Evolutionary conservation across 2,797 vertebrate genomes (phyloP), one percentile per base, ranked within the genome.

Genomic region (Malacoraja senta): DNA sequence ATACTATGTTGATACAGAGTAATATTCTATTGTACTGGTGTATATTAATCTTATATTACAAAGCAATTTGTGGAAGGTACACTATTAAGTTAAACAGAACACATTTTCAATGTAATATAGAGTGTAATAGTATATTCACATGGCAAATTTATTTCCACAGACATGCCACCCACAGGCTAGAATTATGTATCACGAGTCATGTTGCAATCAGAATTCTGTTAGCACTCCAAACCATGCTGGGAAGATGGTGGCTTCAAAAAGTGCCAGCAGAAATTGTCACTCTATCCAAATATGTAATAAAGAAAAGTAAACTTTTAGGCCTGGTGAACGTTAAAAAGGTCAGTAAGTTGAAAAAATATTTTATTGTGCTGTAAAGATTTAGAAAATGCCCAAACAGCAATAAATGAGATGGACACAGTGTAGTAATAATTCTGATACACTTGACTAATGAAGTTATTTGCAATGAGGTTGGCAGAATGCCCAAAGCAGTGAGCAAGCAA

Each of bases 391-490:
- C 32, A 44, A 93, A 94, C 95, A 96, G 97, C 96, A 96, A 95
- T 96, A 97, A 96, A 96, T 94, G 95, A 94, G 96, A 95, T 96
- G 96, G 97, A 97, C 96, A 95, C 96, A 95, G 96, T 95, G 95
- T 96, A 96, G 96, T 96, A 97, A 97, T 97, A 97, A 97, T 97
- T 97, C 96, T 95, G 97, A 96, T 97, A 96, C 96, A 97, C 97
- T 97, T 96, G 96, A 96, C 96, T 97, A 97, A 97, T 97, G 96
- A 96, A 96, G 96, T 96, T 97, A 97, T 97, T 97, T 91, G 78
- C 96, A 97, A 97, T 97, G 96, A 97, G 96, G 95, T 96, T 97
- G 96, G 97, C 96, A 95, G 94, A 94, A 95, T 94, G 97, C 96
- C 97, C 96, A 96, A 96, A 97, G 96, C 96, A 95, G 72, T 95